These are phyloP conservation scores for Gadopsis marmoratus DNA, from an alignment of 2,797 vertebrate species.

Conservation along the genomic window DNA sequence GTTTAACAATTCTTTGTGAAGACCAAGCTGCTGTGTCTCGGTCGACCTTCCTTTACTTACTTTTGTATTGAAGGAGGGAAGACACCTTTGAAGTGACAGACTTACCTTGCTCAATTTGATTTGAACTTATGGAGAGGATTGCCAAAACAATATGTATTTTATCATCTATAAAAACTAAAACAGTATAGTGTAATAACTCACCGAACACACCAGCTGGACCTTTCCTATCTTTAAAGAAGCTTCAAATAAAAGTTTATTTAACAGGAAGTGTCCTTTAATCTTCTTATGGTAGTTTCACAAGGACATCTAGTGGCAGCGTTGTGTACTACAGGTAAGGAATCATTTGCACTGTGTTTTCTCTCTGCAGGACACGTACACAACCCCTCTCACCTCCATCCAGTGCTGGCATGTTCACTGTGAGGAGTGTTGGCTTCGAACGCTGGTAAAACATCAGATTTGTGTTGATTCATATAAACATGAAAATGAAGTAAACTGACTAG, in stretches of 20 bases:
- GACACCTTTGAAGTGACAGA: neutral
- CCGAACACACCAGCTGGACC: neutral
- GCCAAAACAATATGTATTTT: neutral
- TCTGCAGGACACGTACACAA: constrained; percentile 86
- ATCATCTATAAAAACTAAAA: neutral
- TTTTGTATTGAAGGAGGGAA: neutral
- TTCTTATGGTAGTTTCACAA: constrained; percentile 26
- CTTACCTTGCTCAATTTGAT: neutral
- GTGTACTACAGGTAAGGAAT: constrained; percentile 32
- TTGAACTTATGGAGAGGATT: neutral
- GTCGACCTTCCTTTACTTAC: neutral
- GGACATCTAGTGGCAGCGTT: constrained; percentile 75
- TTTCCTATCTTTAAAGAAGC: neutral
- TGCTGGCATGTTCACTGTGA: constrained; percentile 92
- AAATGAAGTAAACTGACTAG: neutral
- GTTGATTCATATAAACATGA: neutral
- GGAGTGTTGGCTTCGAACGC: constrained; percentile 89
- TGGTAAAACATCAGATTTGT: constrained; percentile 76
- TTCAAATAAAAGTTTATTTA: neutral
- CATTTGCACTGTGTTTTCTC: constrained; percentile 5
- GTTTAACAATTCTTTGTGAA: neutral
- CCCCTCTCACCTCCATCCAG: constrained; percentile 89
- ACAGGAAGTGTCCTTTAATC: neutral
- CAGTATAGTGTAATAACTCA: neutral
- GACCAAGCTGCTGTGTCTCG: neutral